Conservation (phyloP, 2,113 vertebrate species). For the Pungitius pungitius region DNA sequence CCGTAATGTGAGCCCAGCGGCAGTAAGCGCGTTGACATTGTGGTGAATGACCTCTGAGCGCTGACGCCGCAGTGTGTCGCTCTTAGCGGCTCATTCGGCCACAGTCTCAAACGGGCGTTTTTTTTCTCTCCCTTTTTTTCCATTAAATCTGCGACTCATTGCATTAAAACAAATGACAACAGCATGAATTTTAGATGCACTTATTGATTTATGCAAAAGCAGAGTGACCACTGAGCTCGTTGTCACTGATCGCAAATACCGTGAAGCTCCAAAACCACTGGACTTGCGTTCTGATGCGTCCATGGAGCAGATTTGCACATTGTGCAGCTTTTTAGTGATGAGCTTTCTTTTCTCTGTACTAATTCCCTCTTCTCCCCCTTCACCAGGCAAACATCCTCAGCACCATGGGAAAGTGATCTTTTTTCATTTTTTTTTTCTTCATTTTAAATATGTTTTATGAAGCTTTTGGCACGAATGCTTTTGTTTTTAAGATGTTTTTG, state of each 20-base stretch:
- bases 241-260: neutral
- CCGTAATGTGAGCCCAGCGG: neutral
- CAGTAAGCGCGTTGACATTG: neutral
- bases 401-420: conserved; percentile 70
- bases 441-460: neutral
- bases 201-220: neutral
- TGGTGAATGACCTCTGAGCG: neutral
- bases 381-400: conserved; percentile 81
- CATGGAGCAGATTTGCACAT: neutral
- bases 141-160: neutral
- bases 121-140: neutral
- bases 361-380: neutral
- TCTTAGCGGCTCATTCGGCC: neutral
- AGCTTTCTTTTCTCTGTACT: neutral
- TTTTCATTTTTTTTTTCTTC: neutral
- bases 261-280: neutral
- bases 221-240: neutral
- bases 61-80: too few relatives aligned
- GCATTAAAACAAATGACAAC: neutral
- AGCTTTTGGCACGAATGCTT: neutral
- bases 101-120: too few relatives aligned
- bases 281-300: too few relatives aligned
- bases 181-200: neutral
- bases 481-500: conserved; percentile 52
- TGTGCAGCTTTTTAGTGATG: neutral